These are phyloP conservation scores for Phainopepla nitens DNA, from an alignment of 2,113 vertebrate genomes.

Conservation along the genomic window DNA sequence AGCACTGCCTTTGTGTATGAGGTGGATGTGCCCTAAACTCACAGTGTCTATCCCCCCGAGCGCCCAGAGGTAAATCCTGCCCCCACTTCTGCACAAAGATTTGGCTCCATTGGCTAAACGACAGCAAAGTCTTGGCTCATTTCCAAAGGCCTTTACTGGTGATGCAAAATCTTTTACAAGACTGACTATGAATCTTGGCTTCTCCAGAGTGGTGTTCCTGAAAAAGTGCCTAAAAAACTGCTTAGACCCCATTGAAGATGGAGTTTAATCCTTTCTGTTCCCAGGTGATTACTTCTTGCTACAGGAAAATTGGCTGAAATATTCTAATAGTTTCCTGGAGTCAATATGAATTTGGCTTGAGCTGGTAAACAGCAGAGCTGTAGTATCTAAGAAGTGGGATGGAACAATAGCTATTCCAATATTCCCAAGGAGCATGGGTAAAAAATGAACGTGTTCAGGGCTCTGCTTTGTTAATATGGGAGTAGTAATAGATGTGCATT, in stretches of 20 bases:
- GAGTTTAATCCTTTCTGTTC: not conserved
- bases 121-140: not conserved
- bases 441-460: conserved; percentile 24
- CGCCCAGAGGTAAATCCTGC: not conserved
- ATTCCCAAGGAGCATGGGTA: not conserved
- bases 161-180: not conserved
- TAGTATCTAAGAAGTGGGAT: not conserved
- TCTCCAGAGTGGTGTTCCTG: not conserved
- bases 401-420: not conserved
- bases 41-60: not conserved
- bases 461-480: conserved; percentile 43
- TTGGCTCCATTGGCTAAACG: not conserved
- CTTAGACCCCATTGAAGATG: not conserved
- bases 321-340: conserved; percentile 15
- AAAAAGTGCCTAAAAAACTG: not conserved
- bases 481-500: conserved; percentile 21
- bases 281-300: not conserved
- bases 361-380: not conserved
- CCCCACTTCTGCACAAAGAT: not conserved
- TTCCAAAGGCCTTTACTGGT: not conserved
- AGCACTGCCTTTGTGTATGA: not conserved
- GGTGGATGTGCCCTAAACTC: not conserved
- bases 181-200: not conserved
- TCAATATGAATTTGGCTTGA: not conserved
- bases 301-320: not conserved